phyloP scores from a whole-genome alignment of 2,888 invertebrate genomes.

The Geotrupes spiniger region DNA sequence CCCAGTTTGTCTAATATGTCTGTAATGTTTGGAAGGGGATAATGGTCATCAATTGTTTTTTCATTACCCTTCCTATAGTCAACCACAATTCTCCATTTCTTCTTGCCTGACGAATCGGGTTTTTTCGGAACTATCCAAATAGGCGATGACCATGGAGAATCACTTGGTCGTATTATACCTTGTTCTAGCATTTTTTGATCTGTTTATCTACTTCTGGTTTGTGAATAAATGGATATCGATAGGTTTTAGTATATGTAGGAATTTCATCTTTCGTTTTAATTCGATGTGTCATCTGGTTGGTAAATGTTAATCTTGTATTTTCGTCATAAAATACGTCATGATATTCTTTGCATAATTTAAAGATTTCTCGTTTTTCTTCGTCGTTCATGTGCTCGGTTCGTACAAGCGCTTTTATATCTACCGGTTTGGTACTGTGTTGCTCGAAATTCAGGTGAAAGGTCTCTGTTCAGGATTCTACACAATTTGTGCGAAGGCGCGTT shows the following conservation, averaged over 20 bases:
- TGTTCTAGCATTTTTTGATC: slow-evolving; percentile 28
- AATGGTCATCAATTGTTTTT: slow-evolving; percentile 35
- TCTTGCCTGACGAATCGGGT: slow-evolving; percentile 25
- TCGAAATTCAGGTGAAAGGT: too few relatives aligned
- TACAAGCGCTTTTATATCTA: neutral
- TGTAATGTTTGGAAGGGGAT: slow-evolving; percentile 32
- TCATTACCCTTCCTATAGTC: slow-evolving; percentile 35
- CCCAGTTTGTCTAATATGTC: slow-evolving; percentile 39
- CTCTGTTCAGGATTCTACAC: too few relatives aligned
- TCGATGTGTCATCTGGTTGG: slow-evolving; percentile 32
- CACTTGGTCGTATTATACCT: slow-evolving; percentile 29
- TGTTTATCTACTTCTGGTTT: slow-evolving; percentile 34
- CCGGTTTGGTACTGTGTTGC: too few relatives aligned
- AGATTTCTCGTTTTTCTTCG: slow-evolving; percentile 28
- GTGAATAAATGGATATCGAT: slow-evolving; percentile 34
- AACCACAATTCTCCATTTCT: slow-evolving; percentile 33
- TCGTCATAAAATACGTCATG: slow-evolving; percentile 30
- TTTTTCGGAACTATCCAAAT: slow-evolving; percentile 37
- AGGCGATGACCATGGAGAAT: slow-evolving; percentile 30
- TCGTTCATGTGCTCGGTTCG: slow-evolving; percentile 27
- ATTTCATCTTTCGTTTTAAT: slow-evolving; percentile 33
- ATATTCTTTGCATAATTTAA: slow-evolving; percentile 26
- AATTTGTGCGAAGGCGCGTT: too few relatives aligned
- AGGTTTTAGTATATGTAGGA: slow-evolving; percentile 33
- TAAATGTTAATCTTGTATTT: slow-evolving; percentile 28